Conservation (phyloP, 2,888 invertebrate genomes). For the Eumerus sabulonum region DNA sequence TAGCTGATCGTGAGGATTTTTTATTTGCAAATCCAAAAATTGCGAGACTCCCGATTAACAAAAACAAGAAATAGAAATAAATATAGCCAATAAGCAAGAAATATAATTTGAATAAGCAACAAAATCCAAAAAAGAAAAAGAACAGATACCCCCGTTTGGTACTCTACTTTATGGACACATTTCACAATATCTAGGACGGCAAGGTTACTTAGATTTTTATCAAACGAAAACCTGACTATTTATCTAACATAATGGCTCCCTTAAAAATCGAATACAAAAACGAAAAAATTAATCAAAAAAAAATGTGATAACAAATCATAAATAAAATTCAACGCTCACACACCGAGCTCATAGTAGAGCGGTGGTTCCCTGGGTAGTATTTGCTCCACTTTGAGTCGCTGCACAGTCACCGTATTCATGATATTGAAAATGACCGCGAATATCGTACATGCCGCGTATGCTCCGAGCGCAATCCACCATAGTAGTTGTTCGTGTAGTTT, state of each 20-base stretch:
- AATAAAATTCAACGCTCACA: constrained; percentile 68
- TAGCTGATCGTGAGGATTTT: too few relatives aligned
- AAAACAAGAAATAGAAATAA: too few relatives aligned
- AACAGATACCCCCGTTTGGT: too few relatives aligned
- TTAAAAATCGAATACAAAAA: constrained; percentile 17
- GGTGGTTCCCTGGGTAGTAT: constrained; percentile 76
- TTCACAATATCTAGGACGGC: constrained; percentile 1
- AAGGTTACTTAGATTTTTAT: constrained; percentile 28
- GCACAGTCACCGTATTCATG: constrained; percentile 83
- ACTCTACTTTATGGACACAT: too few relatives aligned
- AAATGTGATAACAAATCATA: constrained; percentile 35
- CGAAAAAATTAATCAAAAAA: constrained; percentile 13
- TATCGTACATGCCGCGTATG: constrained; percentile 94
- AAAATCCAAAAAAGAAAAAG: too few relatives aligned
- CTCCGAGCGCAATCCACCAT: constrained; percentile 97
- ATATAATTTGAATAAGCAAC: too few relatives aligned
- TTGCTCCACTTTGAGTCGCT: constrained; percentile 73
- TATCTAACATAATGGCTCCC: too few relatives aligned
- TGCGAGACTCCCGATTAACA: too few relatives aligned
- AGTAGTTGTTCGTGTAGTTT: constrained; percentile 95
- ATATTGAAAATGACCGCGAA: constrained; percentile 96
- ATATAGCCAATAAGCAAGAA: too few relatives aligned
- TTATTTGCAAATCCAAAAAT: too few relatives aligned
- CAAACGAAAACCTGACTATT: constrained; percentile 59
- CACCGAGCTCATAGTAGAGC: constrained; percentile 74